Conservation (phyloP, 2,797 vertebrate genomes). For the Lagorchestes hirsutus region DNA sequence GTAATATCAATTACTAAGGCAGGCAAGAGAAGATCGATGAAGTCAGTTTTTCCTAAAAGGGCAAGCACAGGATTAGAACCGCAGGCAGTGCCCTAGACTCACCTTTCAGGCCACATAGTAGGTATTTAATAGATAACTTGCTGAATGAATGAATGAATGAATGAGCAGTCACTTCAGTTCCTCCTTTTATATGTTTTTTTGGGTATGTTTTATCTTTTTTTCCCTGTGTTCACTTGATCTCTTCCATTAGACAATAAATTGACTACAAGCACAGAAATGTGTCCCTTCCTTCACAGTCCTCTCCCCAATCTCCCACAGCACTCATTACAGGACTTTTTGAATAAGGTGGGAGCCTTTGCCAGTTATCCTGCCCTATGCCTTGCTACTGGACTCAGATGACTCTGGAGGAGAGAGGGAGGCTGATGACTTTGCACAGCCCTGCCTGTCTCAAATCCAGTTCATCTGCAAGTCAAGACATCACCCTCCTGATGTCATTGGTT, state of each 20-base stretch:
- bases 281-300: background rate
- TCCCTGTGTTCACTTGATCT: background rate
- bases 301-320: background rate
- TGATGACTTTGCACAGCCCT: background rate
- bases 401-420: background rate
- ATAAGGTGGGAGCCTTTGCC: background rate
- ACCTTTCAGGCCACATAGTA: background rate
- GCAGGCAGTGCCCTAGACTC: background rate
- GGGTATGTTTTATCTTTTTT: background rate
- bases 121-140: background rate
- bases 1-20: background rate
- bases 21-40: background rate
- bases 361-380: background rate
- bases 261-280: background rate
- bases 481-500: background rate
- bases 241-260: background rate
- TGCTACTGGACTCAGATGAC: background rate
- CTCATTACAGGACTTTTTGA: background rate
- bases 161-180: background rate
- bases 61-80: background rate
- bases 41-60: slow-evolving; percentile 10
- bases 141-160: background rate
- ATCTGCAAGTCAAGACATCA: background rate
- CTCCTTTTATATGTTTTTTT: background rate
- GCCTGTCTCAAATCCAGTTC: background rate